phyloP scores from a whole-genome alignment of 1,140 invertebrate species.

The Drosophila kanapiae region DNA sequence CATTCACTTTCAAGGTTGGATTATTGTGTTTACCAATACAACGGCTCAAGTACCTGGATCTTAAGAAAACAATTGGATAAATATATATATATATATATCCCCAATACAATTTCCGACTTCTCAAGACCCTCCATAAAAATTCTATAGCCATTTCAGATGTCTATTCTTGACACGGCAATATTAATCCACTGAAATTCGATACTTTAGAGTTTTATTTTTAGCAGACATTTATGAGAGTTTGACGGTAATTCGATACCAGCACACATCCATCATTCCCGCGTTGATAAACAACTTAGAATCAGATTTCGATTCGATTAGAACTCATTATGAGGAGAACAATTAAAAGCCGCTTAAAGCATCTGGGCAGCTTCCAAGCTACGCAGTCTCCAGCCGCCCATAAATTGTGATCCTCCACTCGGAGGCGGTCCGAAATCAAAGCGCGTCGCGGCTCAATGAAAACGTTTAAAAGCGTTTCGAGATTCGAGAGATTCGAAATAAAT shows the following conservation, averaged over 20 bases:
- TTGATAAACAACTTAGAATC: slow-evolving; percentile 31
- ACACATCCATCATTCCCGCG: slow-evolving; percentile 23
- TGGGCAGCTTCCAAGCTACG: slow-evolving; percentile 70
- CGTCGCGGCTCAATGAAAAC: slow-evolving; percentile 73
- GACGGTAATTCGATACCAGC: slow-evolving; percentile 45
- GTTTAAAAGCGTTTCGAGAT: slow-evolving; percentile 69
- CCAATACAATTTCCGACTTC: slow-evolving; percentile 26
- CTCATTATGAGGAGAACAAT: slow-evolving; percentile 62
- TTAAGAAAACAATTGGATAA: background rate
- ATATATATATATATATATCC: slow-evolving; percentile 3
- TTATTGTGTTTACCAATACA: slow-evolving; percentile 6
- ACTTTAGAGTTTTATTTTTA: slow-evolving; percentile 45
- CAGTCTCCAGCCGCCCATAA: slow-evolving; percentile 38
- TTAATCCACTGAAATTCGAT: slow-evolving; percentile 37
- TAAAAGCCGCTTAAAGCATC: slow-evolving; percentile 70
- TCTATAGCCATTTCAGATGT: slow-evolving; percentile 21
- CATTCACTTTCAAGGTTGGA: slow-evolving; percentile 17
- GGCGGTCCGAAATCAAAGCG: slow-evolving; percentile 70
- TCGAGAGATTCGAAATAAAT: slow-evolving; percentile 67
- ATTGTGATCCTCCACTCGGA: slow-evolving; percentile 19
- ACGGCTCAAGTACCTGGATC: slow-evolving; percentile 15
- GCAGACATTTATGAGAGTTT: slow-evolving; percentile 20
- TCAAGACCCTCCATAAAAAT: slow-evolving; percentile 6
- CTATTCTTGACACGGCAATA: slow-evolving; percentile 36
- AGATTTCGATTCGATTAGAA: slow-evolving; percentile 69